Base-by-base conservation (phyloP, 2,797 vertebrate genomes). In the Naso thynnoides region DNA sequence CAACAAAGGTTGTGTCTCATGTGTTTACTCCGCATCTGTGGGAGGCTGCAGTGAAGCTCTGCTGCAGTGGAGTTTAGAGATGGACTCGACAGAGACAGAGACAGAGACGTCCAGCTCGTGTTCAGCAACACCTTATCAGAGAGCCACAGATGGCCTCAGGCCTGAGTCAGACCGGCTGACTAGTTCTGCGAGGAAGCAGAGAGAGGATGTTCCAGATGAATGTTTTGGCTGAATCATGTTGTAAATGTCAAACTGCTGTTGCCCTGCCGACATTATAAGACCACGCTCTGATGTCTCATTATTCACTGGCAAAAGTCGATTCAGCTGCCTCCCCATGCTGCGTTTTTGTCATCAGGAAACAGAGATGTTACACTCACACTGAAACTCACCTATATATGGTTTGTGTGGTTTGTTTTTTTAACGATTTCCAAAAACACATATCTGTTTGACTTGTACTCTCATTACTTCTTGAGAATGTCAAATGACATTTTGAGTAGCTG, bases 81-180 rank as follows among this genome's bases (percentile, higher is more conserved):
- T 53, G 42, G 48, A 7, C 59, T 29, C 24, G 0, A 7, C 9
- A 36, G 27, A 70, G 19, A 65, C 18, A 21, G 26, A 21, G 0
- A 7, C 9, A 36, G 27, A 70, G 19, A 65, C 18, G 24, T 44
- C 52, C 59, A 8, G 58, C 58, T 63, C n/a, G 19, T 0, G 0
- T 36, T 63, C 54, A 50, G 27, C 23, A n/a, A 6, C 57, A 6
- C 56, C 42, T 82, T 87, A 92, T 92, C 89, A 66, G 36, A 1
- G 8, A 62, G 21, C 26, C 9, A 24, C 90, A 90, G 66, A 85
- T n/a, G 52, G 29, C 31, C 58, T 4, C 23, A 67, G 45, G 50
- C 61, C 41, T 78, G 60, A 87, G 78, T 81, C 65, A 70, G 8
- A 74, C 38, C 8, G 2, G 26, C 70, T 52, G 49, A 61, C 47